These are phyloP conservation scores for Chelonia mydas DNA, from an alignment of 2,797 vertebrate species.

Conservation along the genomic window DNA sequence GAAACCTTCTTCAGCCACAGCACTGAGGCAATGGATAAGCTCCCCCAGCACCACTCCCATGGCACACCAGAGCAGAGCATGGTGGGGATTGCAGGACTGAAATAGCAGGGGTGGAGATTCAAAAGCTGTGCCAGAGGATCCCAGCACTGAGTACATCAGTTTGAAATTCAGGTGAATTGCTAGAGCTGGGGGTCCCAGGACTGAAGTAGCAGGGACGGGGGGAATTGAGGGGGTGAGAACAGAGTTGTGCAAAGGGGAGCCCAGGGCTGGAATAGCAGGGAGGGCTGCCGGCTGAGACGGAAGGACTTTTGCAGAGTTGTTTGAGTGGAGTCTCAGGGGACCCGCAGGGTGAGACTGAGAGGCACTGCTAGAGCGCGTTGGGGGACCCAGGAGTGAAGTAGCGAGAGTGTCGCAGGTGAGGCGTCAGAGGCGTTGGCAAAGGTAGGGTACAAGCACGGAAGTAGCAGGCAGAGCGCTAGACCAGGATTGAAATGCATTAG, in stretches of 20 bases:
- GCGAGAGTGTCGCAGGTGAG: background rate
- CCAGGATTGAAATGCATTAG: background rate
- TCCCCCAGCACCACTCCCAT: background rate
- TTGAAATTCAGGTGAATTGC: background rate
- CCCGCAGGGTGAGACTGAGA: background rate
- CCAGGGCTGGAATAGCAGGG: background rate
- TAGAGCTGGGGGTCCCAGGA: background rate
- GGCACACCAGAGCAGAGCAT: background rate
- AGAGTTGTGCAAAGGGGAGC: background rate
- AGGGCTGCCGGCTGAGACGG: background rate
- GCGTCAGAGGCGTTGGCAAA: background rate
- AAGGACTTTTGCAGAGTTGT: background rate
- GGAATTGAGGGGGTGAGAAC: too few species aligned
- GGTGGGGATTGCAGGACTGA: background rate
- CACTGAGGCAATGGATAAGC: background rate
- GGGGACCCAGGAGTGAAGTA: background rate
- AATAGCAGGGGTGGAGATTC: background rate
- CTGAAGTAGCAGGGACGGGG: too few species aligned
- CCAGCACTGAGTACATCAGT: background rate
- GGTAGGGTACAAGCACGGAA: background rate
- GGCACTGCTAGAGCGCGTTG: background rate
- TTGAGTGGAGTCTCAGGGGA: background rate
- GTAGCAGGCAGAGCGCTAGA: background rate
- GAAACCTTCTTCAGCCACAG: background rate
- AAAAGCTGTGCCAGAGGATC: background rate